phyloP scores from a whole-genome alignment of 92 coral and sea anemone species.

The Actinostola sp. region DNA sequence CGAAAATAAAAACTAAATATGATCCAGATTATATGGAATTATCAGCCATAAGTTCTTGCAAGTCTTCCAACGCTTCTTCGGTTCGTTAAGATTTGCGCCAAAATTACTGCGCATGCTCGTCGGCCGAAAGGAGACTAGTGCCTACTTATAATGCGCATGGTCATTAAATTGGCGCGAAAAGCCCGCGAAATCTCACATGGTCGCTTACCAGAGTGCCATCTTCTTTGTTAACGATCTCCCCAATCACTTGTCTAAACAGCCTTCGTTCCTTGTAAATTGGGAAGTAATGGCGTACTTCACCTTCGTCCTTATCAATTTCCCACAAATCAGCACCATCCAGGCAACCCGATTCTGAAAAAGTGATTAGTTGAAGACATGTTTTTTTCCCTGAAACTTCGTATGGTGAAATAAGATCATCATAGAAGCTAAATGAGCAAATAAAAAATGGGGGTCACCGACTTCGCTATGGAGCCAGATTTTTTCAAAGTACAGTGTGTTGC shows the following conservation, averaged over 20 bases:
- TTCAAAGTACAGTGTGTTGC: too few relatives aligned
- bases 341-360: slow-evolving; percentile 24
- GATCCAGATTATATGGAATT: too few relatives aligned
- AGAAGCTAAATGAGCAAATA: too few relatives aligned
- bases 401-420: too few relatives aligned
- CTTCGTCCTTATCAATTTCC: slow-evolving; percentile 32
- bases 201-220: background rate
- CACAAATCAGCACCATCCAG: slow-evolving; percentile 24
- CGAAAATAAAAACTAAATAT: too few relatives aligned
- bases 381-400: background rate
- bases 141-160: background rate
- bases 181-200: background rate
- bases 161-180: background rate
- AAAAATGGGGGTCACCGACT: too few relatives aligned
- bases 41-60: too few relatives aligned
- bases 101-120: background rate
- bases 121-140: background rate
- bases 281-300: slow-evolving; percentile 47
- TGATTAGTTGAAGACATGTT: background rate
- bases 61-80: background rate
- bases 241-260: slow-evolving; percentile 10
- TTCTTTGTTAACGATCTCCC: background rate
- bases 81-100: background rate
- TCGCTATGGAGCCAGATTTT: too few relatives aligned
- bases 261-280: slow-evolving; percentile 52